A percentile compares a stretch with the other conserved stretches of the same genome.
Conservation (phyloP, 2,113 vertebrate genomes). For the Campylomormyrus tamandua region DNA sequence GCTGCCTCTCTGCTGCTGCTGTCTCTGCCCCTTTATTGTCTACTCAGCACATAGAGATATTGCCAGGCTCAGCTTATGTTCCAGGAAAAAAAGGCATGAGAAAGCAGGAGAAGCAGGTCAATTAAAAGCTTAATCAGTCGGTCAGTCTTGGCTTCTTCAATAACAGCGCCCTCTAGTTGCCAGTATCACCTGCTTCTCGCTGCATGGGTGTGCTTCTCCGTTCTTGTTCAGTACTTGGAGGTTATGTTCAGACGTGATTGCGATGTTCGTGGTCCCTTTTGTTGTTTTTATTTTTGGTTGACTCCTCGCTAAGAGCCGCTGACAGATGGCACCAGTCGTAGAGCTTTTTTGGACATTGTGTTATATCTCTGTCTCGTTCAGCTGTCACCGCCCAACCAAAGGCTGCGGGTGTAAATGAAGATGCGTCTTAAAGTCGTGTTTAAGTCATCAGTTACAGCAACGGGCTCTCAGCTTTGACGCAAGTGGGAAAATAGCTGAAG, state of each 20-base stretch:
- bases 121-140: not conserved
- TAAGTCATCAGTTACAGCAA: not conserved
- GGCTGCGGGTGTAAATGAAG: not conserved
- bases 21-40: constrained; percentile 1
- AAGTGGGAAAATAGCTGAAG: not conserved
- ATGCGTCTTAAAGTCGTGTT: not conserved
- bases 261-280: not conserved
- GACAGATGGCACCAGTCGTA: not conserved
- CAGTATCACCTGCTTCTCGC: constrained; percentile 18
- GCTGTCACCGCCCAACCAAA: not conserved
- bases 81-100: not conserved
- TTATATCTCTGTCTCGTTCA: not conserved
- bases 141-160: not conserved
- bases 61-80: not conserved
- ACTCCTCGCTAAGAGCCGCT: not conserved
- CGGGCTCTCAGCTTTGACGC: too few species aligned
- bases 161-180: not conserved
- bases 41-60: constrained; percentile 41
- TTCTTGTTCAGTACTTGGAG: not conserved
- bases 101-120: not conserved
- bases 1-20: constrained; percentile 14
- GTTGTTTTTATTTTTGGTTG: not conserved
- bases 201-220: constrained; percentile 38
- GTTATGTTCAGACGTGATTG: not conserved
- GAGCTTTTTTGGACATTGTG: not conserved